Evolutionary conservation across 2,797 vertebrate species (phyloP), one percentile per base, ranked within the genome.

Genomic region (Acanthurus leucopareius): DNA sequence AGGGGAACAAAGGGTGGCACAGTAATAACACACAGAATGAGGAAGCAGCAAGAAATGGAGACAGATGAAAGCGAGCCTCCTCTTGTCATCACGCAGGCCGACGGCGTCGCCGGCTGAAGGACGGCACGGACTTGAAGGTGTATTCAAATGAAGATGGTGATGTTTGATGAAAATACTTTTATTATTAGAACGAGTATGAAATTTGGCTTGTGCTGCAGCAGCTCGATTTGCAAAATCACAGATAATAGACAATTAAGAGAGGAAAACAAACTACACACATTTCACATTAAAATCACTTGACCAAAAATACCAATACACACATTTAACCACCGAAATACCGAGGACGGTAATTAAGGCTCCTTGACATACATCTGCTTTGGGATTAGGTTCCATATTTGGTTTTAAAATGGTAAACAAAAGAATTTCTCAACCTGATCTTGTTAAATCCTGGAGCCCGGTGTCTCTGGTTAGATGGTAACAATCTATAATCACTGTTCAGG

Each of bases 41-140:
- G 42, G 62, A 42, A 74, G 72, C 20, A 8, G 69, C 57, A 84
- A 63, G 77, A 88, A 92, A 89, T 86, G 65, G 77, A 87, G 84
- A 73, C 25, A 77, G 88, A 94, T 91, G 84, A 91, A 91, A 92
- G 87, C 53, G 52, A 88, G 70, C 57, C 75, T 78, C 52, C 22
- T 45, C 85, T 79, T 85, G 83, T 86, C 82, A 89, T 84, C 83
- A 80, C 1, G 2, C 45, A 51, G 69, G 38, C 88, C 49, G 71
- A 80, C 88, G 64, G 77, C 75, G 62, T 84, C 77, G 35, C 51
- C 70, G 15, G 73, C 77, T 82, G 72, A 89, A 86, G 83, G 82
- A 88, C 86, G 71, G n/a, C 16, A 1, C 42, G 0, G 42, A 63
- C 72, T 72, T 74, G 70, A 70, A 82, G 57, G 60, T 82, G 59